Evolutionary conservation across 64 coral and sea anemone species (phyloP), one percentile per base, ranked within the genome.

Genomic region (Dendrophyllia cribrosa): DNA sequence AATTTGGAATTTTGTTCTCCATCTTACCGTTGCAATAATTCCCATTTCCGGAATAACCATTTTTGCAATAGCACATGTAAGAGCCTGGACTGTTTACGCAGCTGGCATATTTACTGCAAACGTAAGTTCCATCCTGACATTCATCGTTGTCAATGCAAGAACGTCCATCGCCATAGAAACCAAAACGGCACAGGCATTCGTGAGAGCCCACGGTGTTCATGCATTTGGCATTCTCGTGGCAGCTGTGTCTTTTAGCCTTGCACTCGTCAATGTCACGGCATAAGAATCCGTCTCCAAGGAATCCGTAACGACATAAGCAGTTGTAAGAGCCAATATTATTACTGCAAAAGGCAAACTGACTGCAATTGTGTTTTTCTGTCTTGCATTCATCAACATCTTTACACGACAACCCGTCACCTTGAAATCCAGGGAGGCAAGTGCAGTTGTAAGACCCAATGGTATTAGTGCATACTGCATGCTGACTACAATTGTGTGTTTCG

Each of bases 211-310:
- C 59, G 4, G 19, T 81, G 78, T 81, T 81, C 3, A 0, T 11
- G n/a, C 78, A 81, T 4, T 13, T 43, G 0, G 79, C 79, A 50
- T 83, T 4, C 22, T 19, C 5, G 51, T 43, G 43, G 63, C 79
- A 83, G 4, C 1, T 22, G 23, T 83, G 59, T 6, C 4, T 45
- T 67, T 51, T 56, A 83, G 6, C 20, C 16, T 8, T 43, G 17
- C 79, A 83, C 23, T 83, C 79, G 63, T 83, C 23, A 45, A 83
- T 21, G 52, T 83, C 79, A 46, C 1, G 58, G 47, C 86, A 88
- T 1, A 14, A 9, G 15, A 21, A 45, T 51, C 86, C 86, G 12
- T 88, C 49, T 0, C 86, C 67, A 43, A 2, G 19, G 17, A 72
- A 88, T 12, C 86, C 68, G 58, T 17, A 25, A 14, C n/a, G 24